Base-by-base conservation (phyloP, 2,797 vertebrate species). In the Mus minutoides region DNA sequence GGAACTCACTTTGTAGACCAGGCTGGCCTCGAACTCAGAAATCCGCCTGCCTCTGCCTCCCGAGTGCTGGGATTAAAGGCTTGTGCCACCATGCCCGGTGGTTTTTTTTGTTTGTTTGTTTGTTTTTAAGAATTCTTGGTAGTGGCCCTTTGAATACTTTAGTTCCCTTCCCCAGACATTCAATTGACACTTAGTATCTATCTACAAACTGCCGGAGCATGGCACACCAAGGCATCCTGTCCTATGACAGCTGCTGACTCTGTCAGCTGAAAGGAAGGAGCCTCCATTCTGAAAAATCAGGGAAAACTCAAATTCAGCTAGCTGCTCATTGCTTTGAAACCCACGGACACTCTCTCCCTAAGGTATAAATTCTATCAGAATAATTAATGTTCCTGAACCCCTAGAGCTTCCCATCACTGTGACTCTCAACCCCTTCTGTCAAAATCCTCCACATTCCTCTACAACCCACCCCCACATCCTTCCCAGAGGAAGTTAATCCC, bases 351-450 rank as follows among this genome's bases (percentile, higher is more conserved):
- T 31, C 29, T 31, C 49, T 90, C 89, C 52, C 29, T 40, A 19
- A 40, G 56, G 92, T 8, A 52, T 77, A 90, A 80, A 86, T 43
- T 78, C 86, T 92, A 83, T 31, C 94, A 60, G 80, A 93, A 77
- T 88, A 84, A 77, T 34, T 46, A 60, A 5, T 2, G 4, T 17
- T 9, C 37, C 69, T 49, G 54, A 54, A 54, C n/a, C 43, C 87
- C 40, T 37, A 10, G 0, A 31, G 17, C 46, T 71, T 71, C 78
- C 52, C 24, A 10, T 43, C 75, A 29, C 54, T 10, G 1, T 21
- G 67, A 43, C 82, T 92, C 73, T 78, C 85, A 78, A 13, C 19
- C 7, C 31, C 49, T 26, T 2, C 71, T 12, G 6, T 69, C 75
- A 31, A 85, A 92, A 67, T 49, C 73, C 37, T 19, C 60, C 22